Conservation (phyloP, 35 echinoderm and acorn worm species). For the Nesometra sesokonis region DNA sequence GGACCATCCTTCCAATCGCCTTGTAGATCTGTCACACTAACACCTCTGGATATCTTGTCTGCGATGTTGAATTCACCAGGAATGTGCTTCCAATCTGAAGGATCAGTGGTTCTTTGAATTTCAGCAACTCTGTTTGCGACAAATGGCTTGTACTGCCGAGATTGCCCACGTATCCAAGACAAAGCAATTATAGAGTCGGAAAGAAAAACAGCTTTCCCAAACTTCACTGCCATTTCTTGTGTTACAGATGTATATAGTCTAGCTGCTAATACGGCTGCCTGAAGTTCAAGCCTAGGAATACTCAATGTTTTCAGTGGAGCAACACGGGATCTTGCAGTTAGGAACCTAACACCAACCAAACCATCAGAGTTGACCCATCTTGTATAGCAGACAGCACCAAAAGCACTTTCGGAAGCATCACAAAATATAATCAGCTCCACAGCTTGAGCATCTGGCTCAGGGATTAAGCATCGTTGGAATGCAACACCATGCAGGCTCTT, state of each 20-base stretch:
- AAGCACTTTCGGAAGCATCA: conserved; percentile 47
- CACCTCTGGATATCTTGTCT: conserved; percentile 46
- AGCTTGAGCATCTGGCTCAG: background rate
- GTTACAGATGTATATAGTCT: background rate
- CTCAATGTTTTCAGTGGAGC: conserved; percentile 33
- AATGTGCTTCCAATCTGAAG: conserved; percentile 40
- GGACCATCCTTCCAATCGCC: conserved; percentile 38
- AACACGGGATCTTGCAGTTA: conserved; percentile 38
- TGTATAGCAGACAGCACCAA: conserved; percentile 23
- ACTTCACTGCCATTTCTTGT: background rate
- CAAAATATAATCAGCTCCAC: background rate
- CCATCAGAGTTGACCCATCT: conserved; percentile 31
- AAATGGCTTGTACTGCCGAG: conserved; percentile 45
- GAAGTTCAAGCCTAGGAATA: conserved; percentile 18
- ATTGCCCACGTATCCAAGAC: conserved; percentile 35
- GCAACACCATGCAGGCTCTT: conserved; percentile 14
- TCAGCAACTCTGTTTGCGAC: conserved; percentile 38
- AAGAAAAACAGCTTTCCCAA: conserved; percentile 18
- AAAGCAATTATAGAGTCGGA: conserved; percentile 38
- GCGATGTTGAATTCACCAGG: conserved; percentile 49
- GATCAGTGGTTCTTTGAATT: conserved; percentile 42
- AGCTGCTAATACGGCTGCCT: conserved; percentile 8
- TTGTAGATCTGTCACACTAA: conserved; percentile 17
- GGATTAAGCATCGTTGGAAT: conserved; percentile 30
- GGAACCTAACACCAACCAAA: conserved; percentile 17